Conservation (phyloP, 2,797 vertebrate species). For the Spea hammondii region DNA sequence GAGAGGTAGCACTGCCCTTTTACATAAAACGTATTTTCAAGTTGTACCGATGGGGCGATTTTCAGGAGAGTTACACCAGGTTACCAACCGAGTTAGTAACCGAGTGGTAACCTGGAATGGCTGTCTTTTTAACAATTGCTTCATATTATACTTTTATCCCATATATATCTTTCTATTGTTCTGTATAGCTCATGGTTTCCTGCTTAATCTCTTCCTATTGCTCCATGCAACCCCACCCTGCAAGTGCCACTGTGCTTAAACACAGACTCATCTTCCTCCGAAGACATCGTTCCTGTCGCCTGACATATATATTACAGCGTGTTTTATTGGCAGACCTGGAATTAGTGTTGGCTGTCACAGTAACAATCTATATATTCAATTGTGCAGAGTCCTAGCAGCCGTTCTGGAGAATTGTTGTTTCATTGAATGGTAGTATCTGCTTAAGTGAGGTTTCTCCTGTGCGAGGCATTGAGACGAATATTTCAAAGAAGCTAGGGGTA, state of each 20-base stretch:
- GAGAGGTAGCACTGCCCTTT: too few relatives aligned
- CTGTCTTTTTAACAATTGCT: too few relatives aligned
- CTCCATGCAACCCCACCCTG: not conserved
- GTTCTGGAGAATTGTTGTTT: slow-evolving; percentile 13
- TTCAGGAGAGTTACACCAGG: too few relatives aligned
- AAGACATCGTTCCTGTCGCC: not conserved
- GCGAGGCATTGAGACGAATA: not conserved
- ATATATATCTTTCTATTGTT: too few relatives aligned
- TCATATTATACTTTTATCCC: too few relatives aligned
- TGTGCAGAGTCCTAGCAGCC: slow-evolving; percentile 57
- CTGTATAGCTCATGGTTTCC: not conserved
- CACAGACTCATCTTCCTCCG: not conserved
- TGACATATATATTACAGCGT: not conserved
- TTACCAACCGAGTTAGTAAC: too few relatives aligned
- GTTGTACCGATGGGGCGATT: too few relatives aligned
- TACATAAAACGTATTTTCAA: too few relatives aligned
- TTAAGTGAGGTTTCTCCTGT: not conserved
- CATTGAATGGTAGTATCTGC: not conserved
- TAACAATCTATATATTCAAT: slow-evolving; percentile 24
- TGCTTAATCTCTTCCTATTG: not conserved
- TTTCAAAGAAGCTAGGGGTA: not conserved
- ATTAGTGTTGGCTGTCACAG: not conserved
- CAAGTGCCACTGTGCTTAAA: not conserved
- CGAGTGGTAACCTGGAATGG: too few relatives aligned
- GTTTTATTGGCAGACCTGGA: too few relatives aligned